Evolutionary conservation across 2,113 vertebrate species (phyloP), one percentile per base, ranked within the genome.

Genomic region (Podocnemis expansa): DNA sequence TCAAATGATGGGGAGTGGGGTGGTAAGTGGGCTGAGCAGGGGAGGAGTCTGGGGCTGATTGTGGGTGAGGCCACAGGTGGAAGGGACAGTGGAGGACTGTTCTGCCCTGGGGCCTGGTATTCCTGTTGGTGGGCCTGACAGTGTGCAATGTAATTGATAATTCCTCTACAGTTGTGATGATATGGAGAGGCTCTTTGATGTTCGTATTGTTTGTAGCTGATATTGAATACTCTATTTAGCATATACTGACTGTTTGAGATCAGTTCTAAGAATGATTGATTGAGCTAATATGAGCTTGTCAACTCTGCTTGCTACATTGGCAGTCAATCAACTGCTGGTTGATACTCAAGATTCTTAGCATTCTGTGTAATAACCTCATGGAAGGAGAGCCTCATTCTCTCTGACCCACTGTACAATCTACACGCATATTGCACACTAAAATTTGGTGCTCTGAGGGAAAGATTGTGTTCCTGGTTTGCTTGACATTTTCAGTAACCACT

Each of bases 271-370:
- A 73, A 41, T 87, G 21, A 91, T 58, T 47, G 70, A 82, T 13
- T 45, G 25, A 24, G 73, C 25, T 45, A 76, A 45, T 51, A 21
- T 31, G 80, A 56, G 58, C 51, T 43, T 11, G 75, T 56, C 5
- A 2, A 7, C 67, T 51, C 60, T 60, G 47, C 60, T 76, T 80
- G 4, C 38, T 41, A 2, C 0, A 0, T 7, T 41, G 5, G 45
- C 73, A 56, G 3, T 58, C 16, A 70, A 22, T 70, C 34, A 56
- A 6, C 10, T 47, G 2, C 27, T 0, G 0, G 6, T 5, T 79
- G n/a, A 22, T 19, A 70, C 19, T n/a, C 19, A 67, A 67, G 63
- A 34, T 38, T 70, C 63, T 70, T 34, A n/a, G n/a, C 19, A 38
- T n/a, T 8, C 17, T 67, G 19, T 11, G 63, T 67, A 67, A 67